Percentiles rank a stretch among this genome's conserved stretches.
Evolutionary conservation across 2,113 vertebrate species (phyloP).

Genomic region (Edolisoma coerulescens): DNA sequence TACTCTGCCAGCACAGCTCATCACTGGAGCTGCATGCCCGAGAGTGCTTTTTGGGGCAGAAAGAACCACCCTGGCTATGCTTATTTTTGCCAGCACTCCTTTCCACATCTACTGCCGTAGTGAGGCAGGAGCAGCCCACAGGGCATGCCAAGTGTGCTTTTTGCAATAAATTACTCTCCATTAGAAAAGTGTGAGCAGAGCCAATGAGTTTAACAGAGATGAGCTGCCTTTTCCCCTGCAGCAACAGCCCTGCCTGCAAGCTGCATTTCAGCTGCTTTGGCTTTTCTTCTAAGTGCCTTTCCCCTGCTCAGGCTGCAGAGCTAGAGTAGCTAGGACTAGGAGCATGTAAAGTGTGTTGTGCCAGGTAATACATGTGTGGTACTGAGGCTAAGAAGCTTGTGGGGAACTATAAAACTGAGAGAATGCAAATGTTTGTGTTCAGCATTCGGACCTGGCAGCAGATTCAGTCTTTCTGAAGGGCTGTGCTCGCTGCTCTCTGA

Average conservation of each 20-base stretch:
- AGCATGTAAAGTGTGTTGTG: accelerated
- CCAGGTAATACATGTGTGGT: background rate
- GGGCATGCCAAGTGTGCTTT: background rate
- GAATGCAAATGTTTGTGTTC: background rate
- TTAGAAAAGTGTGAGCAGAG: background rate
- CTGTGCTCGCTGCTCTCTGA: background rate
- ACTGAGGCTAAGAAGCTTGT: background rate
- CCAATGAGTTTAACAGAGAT: background rate
- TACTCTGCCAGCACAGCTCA: background rate
- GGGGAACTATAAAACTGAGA: background rate
- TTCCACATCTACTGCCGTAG: background rate
- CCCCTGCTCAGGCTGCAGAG: background rate
- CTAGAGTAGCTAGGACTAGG: background rate
- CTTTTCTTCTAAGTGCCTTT: background rate
- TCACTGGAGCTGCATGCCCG: background rate
- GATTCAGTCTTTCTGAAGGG: background rate
- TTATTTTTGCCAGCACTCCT: background rate
- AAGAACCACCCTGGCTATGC: background rate
- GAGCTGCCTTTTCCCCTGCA: background rate
- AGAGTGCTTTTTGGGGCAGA: background rate
- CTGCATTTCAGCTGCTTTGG: background rate
- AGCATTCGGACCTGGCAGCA: background rate
- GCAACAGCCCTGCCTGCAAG: background rate
- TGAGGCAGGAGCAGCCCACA: background rate
- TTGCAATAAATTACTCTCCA: conserved; percentile 23